Evolutionary conservation across 2,888 invertebrate genomes (phyloP).

Genomic region (Meteorus colon): DNA sequence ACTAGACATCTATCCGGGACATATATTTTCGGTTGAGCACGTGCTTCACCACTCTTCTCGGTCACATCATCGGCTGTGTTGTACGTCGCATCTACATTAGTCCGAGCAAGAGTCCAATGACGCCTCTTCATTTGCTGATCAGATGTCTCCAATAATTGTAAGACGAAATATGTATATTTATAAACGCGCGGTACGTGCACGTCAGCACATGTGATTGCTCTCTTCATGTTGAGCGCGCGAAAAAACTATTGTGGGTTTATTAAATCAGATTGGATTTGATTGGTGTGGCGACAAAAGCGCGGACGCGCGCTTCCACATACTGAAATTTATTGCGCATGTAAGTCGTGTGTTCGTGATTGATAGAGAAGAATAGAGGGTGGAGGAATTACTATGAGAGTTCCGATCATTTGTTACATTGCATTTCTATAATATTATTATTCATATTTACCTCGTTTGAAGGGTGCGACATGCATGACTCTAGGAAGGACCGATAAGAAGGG

Average conservation of each 20-base stretch:
- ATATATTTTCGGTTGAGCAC: constrained; percentile 15
- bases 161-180: neutral
- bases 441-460: constrained; percentile 71
- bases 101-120: constrained; percentile 20
- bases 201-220: neutral
- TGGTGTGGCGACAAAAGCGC: constrained; percentile 17
- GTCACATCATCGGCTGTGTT: neutral
- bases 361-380: neutral
- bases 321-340: neutral
- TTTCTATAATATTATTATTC: constrained; percentile 4
- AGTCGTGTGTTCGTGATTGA: neutral
- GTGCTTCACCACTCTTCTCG: neutral
- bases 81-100: neutral
- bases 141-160: neutral
- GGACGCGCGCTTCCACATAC: neutral
- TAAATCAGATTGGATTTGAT: constrained; percentile 26
- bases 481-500: constrained; percentile 71
- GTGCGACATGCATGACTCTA: constrained; percentile 73
- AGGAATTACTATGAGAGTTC: neutral
- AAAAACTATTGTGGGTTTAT: constrained; percentile 26
- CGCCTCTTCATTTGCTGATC: neutral
- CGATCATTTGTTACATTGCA: neutral
- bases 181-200: neutral
- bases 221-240: neutral
- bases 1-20: constrained; percentile 4